These are phyloP conservation scores for Haliclystus octoradiatus DNA, from an alignment of 30 jellyfish, hydroid and myxozoan genomes.

Conservation along the genomic window DNA sequence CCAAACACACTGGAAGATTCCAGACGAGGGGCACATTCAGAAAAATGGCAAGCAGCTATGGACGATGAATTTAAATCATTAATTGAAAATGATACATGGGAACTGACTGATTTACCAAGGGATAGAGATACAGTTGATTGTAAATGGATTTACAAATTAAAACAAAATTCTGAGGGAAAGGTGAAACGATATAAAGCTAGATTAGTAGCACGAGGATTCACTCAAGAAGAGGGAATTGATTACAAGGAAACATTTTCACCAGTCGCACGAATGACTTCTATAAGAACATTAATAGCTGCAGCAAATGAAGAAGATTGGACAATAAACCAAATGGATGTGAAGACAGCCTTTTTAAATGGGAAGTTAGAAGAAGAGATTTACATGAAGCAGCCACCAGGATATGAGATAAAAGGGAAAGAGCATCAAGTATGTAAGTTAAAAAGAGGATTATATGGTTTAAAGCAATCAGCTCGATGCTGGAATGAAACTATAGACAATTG, in stretches of 20 bases:
- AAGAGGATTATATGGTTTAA: constrained; percentile 5
- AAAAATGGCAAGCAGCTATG: too few species aligned
- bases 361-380: constrained; percentile 16
- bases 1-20: too few species aligned
- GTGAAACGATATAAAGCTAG: constrained; percentile 35
- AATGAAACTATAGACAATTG: background rate
- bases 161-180: constrained; percentile 20
- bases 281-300: background rate
- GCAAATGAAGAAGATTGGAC: background rate
- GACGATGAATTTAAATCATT: constrained; percentile 10
- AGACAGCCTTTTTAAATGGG: constrained; percentile 24
- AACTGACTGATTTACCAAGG: constrained; percentile 25
- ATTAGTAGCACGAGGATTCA: constrained; percentile 20
- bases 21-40: too few species aligned
- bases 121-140: constrained; percentile 9
- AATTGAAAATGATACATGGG: constrained; percentile 19
- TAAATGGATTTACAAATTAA: constrained; percentile 25
- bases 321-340: constrained; percentile 30
- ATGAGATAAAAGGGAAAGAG: background rate
- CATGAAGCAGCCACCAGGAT: constrained; percentile 12
- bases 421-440: constrained; percentile 1
- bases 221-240: constrained; percentile 27
- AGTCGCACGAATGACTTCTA: constrained; percentile 1
- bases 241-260: too few species aligned
- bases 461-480: constrained; percentile 16